Conservation (phyloP, 2,797 vertebrate genomes). For the Onychomys arenicola region DNA sequence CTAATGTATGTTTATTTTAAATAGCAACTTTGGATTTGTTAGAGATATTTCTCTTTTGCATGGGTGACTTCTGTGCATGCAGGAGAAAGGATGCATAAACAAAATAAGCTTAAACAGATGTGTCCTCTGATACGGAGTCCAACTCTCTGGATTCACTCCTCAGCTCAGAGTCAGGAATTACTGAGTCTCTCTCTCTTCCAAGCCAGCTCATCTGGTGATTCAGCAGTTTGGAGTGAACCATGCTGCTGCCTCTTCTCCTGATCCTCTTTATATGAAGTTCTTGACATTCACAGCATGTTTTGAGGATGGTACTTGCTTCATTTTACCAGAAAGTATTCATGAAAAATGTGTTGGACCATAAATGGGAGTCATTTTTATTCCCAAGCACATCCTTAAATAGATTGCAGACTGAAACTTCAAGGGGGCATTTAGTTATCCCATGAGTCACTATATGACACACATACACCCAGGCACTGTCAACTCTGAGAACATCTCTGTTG, state of each 20-base stretch:
- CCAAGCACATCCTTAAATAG: not conserved
- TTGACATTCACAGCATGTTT: not conserved
- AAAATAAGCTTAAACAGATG: not conserved
- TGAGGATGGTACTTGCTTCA: not conserved
- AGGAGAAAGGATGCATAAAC: not conserved
- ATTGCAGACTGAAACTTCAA: not conserved
- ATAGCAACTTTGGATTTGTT: not conserved
- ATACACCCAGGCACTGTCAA: no score
- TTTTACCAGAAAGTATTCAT: not conserved
- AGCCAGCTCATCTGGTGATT: not conserved
- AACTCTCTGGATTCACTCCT: not conserved
- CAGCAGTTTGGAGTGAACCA: not conserved
- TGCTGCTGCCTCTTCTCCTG: accelerated
- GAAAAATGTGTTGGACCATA: not conserved
- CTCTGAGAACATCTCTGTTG: not conserved
- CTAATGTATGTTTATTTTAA: slow-evolving; percentile 1
- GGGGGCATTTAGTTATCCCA: not conserved
- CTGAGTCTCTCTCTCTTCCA: not conserved
- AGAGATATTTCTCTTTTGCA: not conserved
- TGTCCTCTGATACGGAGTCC: not conserved
- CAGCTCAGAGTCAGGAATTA: not conserved
- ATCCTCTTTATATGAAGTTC: not conserved
- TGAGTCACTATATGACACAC: not conserved
- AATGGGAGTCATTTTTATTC: not conserved
- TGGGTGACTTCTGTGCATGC: not conserved